A percentile compares a stretch with the other conserved stretches of the same genome.
Evolutionary conservation across 64 coral and sea anemone species (phyloP).

Genomic region (Catalaphyllia jardinei): DNA sequence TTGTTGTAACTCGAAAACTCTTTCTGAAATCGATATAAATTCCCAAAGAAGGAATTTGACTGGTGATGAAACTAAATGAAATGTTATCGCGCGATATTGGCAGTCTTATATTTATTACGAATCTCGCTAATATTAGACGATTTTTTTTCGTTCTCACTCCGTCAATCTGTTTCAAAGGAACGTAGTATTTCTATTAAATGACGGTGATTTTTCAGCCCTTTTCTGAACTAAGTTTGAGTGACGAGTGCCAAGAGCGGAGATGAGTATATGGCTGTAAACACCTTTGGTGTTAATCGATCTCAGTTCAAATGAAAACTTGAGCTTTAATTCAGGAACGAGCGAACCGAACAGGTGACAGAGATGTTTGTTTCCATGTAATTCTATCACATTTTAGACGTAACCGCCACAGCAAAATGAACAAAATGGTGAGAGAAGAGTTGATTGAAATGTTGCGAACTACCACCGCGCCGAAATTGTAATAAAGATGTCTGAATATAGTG

Average conservation of each 20-base stretch:
- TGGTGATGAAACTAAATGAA: constrained; percentile 1
- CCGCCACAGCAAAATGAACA: not conserved
- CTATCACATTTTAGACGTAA: too few relatives aligned
- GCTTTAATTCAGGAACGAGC: too few relatives aligned
- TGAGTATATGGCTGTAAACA: not conserved
- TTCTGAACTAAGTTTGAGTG: not conserved
- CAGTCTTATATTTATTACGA: not conserved
- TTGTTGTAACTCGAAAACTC: not conserved
- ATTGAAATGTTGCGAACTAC: constrained; percentile 13
- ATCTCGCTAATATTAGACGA: not conserved
- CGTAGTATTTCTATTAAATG: not conserved
- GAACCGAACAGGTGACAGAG: too few relatives aligned
- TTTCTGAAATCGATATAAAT: not conserved
- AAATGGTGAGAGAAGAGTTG: not conserved
- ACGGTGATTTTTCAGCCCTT: not conserved
- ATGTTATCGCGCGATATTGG: not conserved
- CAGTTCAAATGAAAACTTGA: not conserved
- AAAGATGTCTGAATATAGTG: not conserved
- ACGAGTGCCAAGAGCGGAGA: not conserved
- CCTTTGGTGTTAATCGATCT: constrained; percentile 14
- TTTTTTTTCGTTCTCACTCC: not conserved
- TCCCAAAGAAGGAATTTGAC: not conserved
- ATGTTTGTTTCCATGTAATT: not conserved
- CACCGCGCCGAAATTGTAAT: not conserved
- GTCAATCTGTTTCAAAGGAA: not conserved